A percentile compares a stretch with the other conserved stretches of the same genome.
Evolutionary conservation across 2,113 vertebrate genomes (phyloP).

Genomic region (Xiphophorus couchianus): DNA sequence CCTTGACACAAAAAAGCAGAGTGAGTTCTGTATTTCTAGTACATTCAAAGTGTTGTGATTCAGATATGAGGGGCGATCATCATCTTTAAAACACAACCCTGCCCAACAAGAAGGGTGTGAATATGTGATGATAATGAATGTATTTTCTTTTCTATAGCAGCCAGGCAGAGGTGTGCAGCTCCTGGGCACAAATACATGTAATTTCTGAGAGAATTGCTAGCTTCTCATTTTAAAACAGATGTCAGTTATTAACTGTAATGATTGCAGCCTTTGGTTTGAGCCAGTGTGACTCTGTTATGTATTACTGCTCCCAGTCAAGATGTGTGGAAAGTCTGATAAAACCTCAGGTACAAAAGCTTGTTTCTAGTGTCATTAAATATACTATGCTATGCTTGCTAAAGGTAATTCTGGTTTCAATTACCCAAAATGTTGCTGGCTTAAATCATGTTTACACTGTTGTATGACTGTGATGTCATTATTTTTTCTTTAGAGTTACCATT

Average conservation of each 20-base stretch:
- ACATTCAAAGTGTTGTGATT: constrained; percentile 42
- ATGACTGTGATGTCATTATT: too few relatives aligned
- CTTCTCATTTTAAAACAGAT: constrained; percentile 3
- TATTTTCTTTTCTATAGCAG: constrained; percentile 9
- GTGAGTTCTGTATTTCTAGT: constrained; percentile 12
- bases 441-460: too few relatives aligned
- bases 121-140: constrained; percentile 4
- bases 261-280: constrained; percentile 1
- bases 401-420: too few relatives aligned
- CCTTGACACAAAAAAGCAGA: constrained; percentile 32
- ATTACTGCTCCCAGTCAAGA: background rate
- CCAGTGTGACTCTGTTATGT: background rate
- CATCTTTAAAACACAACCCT: constrained; percentile 19
- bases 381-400: background rate
- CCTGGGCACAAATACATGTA: background rate
- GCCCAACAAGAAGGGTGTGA: constrained; percentile 23
- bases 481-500: too few relatives aligned
- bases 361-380: background rate
- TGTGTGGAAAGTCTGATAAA: background rate
- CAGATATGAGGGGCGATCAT: constrained; percentile 32
- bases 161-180: constrained; percentile 13
- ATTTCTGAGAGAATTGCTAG: constrained; percentile 34
- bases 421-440: too few relatives aligned
- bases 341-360: background rate
- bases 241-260: constrained; percentile 10